Conservation (phyloP, 1,140 invertebrate species). For the Panagrolaimus sp. region DNA sequence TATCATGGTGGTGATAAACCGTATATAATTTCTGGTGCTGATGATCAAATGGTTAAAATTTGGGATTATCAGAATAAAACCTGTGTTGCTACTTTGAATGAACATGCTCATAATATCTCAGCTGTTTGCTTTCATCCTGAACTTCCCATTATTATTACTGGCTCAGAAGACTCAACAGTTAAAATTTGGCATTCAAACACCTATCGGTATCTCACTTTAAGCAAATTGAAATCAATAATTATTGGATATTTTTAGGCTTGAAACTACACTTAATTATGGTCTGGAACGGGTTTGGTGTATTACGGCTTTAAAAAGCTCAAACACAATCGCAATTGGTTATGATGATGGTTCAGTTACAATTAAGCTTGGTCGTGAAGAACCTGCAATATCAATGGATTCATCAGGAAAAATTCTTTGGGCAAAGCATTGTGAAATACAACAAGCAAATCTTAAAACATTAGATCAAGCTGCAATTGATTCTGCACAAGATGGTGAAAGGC, state of each 20-base stretch:
- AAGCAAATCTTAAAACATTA: conserved; percentile 78
- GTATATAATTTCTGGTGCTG: conserved; percentile 95
- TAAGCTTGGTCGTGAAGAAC: conserved; percentile 93
- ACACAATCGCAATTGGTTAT: conserved; percentile 92
- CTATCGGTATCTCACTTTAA: conserved; percentile 66
- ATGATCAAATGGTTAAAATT: conserved; percentile 93
- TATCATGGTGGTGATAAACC: conserved; percentile 99
- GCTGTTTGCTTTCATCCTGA: conserved; percentile 86
- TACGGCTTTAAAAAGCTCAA: conserved; percentile 82
- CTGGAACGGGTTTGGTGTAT: conserved; percentile 97
- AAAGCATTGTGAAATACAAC: conserved; percentile 92
- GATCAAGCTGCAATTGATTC: conserved; percentile 59
- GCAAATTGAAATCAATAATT: too few species aligned
- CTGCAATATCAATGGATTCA: conserved; percentile 96
- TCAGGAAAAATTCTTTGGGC: conserved; percentile 98
- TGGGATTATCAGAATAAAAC: conserved; percentile 99
- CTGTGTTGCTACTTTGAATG: conserved; percentile 95
- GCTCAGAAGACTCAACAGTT: conserved; percentile 91
- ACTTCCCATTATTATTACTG: conserved; percentile 89
- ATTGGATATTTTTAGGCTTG: conserved; percentile 67
- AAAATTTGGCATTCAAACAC: conserved; percentile 96
- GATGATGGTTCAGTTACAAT: conserved; percentile 97
- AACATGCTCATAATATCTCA: conserved; percentile 91
- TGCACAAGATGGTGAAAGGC: conserved; percentile 73
- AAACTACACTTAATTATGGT: conserved; percentile 94